Evolutionary conservation across 1,140 invertebrate genomes (phyloP), one percentile per base, ranked within the genome.

Genomic region (Contarinia nasturtii): DNA sequence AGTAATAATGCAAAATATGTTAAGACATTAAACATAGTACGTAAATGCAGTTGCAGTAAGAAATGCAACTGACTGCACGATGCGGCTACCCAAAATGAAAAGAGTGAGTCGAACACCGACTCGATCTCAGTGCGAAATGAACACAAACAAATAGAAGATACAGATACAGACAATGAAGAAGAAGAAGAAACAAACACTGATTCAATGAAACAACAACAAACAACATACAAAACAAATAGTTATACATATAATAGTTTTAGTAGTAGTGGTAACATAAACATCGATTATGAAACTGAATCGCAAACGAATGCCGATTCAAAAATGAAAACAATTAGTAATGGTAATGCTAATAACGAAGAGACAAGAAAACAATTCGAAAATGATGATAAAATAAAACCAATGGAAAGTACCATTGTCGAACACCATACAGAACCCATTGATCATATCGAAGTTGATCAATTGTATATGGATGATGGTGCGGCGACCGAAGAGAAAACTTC

Each of bases 11-110:
- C 80, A 48, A 81, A 85, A 44, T 94, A 90, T 72, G 87, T 88
- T 60, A 91, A 92, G 74, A 86, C 94, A 61, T 80, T 98, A 57
- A 88, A 95, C 59, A 86, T 97, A 58, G 86, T 97, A 59, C 79
- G 91, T 57, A 95, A 94, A 67, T 97, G 84, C 64, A 80, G 81
- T 48, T 87, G 84, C 67, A 78, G 79, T 50, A 81, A 83, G 63
- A 86, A 86, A 69, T 87, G 83, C 69, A 75, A 81, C 65, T 77
- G 77, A 64, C 61, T 64, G 61, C 59, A 61, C 62, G 61, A 63
- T 62, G 61, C 61, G 61, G 63, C 61, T 64, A 64, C 61, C 61
- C 61, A 56, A 59, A 54, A 60, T 54, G 53, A 54, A 50, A 52
- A 51, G 11, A 21, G 20, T 18, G 18, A n/a, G 18, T 40, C 37